Evolutionary conservation across 1,140 invertebrate genomes (phyloP).

Genomic region (Pteromalus puparum): DNA sequence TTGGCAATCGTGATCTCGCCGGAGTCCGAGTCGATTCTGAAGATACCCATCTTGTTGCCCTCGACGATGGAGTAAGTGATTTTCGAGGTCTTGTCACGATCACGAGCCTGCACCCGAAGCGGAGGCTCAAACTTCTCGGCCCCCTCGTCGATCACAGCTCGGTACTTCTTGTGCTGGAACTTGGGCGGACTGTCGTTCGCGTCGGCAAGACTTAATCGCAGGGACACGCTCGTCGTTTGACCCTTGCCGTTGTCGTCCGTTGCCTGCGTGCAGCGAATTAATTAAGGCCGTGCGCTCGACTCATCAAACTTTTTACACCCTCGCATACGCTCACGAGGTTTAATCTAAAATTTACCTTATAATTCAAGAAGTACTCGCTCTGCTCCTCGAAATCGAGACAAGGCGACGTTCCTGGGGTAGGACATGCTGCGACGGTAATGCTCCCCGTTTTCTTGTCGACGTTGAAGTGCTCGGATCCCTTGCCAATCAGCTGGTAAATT

Average conservation of each 20-base stretch:
- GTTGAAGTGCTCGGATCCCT: slow-evolving; percentile 87
- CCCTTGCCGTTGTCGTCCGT: slow-evolving; percentile 89
- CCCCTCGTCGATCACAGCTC: slow-evolving; percentile 89
- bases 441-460: slow-evolving; percentile 88
- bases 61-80: slow-evolving; percentile 85
- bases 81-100: slow-evolving; percentile 87
- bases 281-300: neutral
- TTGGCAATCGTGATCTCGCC: slow-evolving; percentile 83
- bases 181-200: slow-evolving; percentile 91
- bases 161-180: slow-evolving; percentile 84
- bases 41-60: slow-evolving; percentile 80
- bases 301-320: neutral
- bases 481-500: slow-evolving; percentile 89
- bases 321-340: neutral
- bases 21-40: slow-evolving; percentile 81
- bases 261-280: slow-evolving; percentile 76
- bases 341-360: slow-evolving; percentile 79
- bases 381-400: slow-evolving; percentile 93
- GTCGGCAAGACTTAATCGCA: slow-evolving; percentile 87
- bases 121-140: slow-evolving; percentile 88
- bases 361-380: slow-evolving; percentile 88
- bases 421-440: slow-evolving; percentile 88
- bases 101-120: slow-evolving; percentile 80
- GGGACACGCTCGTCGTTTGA: slow-evolving; percentile 83
- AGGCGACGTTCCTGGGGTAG: slow-evolving; percentile 77